Evolutionary conservation across 2,113 vertebrate species (phyloP).

Genomic region (Sclerurus mexicanus): DNA sequence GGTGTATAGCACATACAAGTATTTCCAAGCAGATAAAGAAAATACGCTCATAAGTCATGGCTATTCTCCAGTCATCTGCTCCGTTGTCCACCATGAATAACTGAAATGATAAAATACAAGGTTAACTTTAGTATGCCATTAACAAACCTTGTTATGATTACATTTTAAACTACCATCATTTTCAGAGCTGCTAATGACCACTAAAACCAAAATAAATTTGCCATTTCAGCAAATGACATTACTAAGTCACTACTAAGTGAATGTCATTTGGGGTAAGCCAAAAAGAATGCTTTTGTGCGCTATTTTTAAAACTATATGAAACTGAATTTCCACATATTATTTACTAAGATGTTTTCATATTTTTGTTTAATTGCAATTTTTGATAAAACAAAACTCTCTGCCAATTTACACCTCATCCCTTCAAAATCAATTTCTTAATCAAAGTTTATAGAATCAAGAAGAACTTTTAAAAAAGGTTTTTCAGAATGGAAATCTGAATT

Average conservation of each 20-base stretch:
- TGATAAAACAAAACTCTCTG: neutral
- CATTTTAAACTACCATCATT: neutral
- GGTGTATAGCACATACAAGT: conserved; percentile 97
- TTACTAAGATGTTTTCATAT: neutral
- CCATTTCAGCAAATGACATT: neutral
- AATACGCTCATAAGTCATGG: conserved; percentile 99
- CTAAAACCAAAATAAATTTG: neutral
- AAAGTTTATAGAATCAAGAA: neutral
- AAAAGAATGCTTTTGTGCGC: neutral
- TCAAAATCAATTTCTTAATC: neutral
- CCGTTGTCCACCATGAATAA: conserved; percentile 99
- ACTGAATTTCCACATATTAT: neutral
- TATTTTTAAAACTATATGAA: neutral
- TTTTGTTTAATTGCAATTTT: neutral
- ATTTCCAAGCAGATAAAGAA: conserved; percentile 99
- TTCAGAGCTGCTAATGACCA: neutral
- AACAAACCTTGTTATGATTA: neutral
- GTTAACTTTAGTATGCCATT: conserved; percentile 53
- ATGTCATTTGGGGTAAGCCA: neutral
- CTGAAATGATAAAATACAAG: conserved; percentile 82
- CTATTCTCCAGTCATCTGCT: conserved; percentile 99
- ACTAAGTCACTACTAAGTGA: neutral
- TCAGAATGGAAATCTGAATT: neutral
- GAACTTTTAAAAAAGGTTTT: neutral
- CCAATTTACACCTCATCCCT: neutral